Evolutionary conservation across 2,888 invertebrate species (phyloP).

Genomic region (Thyatira batis): DNA sequence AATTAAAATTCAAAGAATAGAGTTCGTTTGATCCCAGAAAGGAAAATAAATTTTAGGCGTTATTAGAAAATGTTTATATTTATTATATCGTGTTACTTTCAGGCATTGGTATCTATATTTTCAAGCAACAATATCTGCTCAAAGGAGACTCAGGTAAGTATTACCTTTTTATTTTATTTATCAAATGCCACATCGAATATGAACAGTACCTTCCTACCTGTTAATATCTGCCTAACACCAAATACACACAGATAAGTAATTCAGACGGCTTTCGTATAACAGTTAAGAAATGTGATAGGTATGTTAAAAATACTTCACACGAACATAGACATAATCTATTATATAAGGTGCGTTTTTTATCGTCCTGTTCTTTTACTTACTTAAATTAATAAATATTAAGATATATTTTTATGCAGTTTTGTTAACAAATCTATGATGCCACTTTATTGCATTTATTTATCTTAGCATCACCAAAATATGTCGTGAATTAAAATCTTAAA

Average conservation of each 20-base stretch:
- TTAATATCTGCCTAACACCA: constrained; percentile 50
- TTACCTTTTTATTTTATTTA: not conserved
- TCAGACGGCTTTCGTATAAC: constrained; percentile 11
- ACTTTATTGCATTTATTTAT: too few relatives aligned
- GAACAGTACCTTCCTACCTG: constrained; percentile 45
- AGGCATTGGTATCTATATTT: not conserved
- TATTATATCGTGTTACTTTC: constrained; percentile 1
- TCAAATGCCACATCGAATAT: constrained; percentile 44
- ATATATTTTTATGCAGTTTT: too few relatives aligned
- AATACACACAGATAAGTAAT: constrained; percentile 21
- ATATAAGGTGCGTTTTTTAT: too few relatives aligned
- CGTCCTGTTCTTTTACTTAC: too few relatives aligned
- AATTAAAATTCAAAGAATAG: constrained; percentile 2
- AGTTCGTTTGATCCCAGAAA: not conserved
- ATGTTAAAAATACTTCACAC: too few relatives aligned
- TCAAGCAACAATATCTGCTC: not conserved
- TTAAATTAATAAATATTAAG: too few relatives aligned
- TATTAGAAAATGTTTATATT: constrained; percentile 4
- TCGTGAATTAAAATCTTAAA: constrained; percentile 8
- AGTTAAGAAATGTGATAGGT: too few relatives aligned
- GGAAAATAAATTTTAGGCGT: not conserved
- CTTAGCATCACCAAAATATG: too few relatives aligned
- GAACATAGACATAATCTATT: too few relatives aligned
- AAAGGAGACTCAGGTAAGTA: not conserved
- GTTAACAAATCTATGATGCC: too few relatives aligned